Percentiles rank a stretch among this genome's conserved stretches.
phyloP scores from a whole-genome alignment of 2,113 vertebrate species.

The Cepphus grylle region DNA sequence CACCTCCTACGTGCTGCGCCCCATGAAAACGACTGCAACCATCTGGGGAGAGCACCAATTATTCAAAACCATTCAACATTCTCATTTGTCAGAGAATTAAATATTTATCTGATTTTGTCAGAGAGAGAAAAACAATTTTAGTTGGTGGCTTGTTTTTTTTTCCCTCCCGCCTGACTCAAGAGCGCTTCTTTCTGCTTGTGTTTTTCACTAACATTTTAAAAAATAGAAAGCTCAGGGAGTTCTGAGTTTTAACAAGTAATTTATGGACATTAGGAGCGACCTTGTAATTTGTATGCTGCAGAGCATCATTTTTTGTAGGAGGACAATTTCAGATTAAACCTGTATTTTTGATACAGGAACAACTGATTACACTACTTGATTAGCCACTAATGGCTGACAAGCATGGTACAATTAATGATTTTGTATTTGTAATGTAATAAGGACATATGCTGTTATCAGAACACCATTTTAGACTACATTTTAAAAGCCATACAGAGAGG shows the following conservation, averaged over 20 bases:
- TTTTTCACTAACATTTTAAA: background rate
- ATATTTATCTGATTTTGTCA: slow-evolving; percentile 22
- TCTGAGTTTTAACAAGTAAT: background rate
- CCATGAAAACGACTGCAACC: background rate
- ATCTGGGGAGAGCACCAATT: slow-evolving; percentile 2
- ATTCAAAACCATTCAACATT: slow-evolving; percentile 3
- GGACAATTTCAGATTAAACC: background rate
- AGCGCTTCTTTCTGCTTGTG: background rate
- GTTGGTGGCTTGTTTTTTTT: background rate
- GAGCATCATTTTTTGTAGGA: background rate
- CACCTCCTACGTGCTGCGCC: background rate
- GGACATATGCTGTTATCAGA: background rate
- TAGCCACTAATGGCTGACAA: background rate
- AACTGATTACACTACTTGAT: background rate
- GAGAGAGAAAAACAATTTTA: background rate
- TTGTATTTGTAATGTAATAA: background rate
- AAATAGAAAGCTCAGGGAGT: background rate
- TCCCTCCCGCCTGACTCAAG: background rate
- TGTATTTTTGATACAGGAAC: background rate
- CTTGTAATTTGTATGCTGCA: background rate
- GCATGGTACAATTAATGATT: background rate
- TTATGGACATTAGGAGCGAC: background rate
- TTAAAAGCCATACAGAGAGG: background rate
- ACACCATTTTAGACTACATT: background rate
- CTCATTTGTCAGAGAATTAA: slow-evolving; percentile 50